These are phyloP conservation scores for Aurelia aurita complex sp. Pacific DNA, from an alignment of 30 jellyfish, hydroid and myxozoan species.

Conservation along the genomic window DNA sequence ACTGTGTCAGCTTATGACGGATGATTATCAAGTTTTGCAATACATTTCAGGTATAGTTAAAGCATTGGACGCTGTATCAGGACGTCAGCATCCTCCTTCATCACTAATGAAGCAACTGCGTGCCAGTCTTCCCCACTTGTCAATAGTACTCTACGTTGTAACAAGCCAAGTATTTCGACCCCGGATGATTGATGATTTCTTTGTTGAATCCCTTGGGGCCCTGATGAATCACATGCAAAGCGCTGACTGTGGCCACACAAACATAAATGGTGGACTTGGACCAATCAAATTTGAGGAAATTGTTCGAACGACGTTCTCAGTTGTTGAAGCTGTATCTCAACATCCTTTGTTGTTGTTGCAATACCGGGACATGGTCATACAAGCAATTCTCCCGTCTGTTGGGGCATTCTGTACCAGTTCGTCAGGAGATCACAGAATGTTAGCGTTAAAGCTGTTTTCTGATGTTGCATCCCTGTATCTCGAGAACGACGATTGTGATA, in stretches of 20 bases:
- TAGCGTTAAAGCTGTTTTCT: conserved; percentile 78
- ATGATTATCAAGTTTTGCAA: too few species aligned
- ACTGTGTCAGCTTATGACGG: too few species aligned
- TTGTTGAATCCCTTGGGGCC: conserved; percentile 64
- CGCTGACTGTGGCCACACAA: conserved; percentile 74
- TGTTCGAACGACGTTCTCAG: conserved; percentile 66
- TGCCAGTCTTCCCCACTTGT: conserved; percentile 58
- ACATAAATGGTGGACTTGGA: conserved; percentile 48
- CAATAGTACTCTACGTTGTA: conserved; percentile 74
- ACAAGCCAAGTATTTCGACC: conserved; percentile 90
- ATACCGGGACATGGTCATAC: conserved; percentile 42
- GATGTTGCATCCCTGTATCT: conserved; percentile 68
- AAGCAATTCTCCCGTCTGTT: conserved; percentile 68
- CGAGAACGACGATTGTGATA: conserved; percentile 76
- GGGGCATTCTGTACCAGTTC: conserved; percentile 64
- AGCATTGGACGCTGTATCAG: conserved; percentile 69
- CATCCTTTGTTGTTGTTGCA: conserved; percentile 81
- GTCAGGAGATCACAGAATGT: conserved; percentile 75
- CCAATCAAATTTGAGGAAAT: conserved; percentile 59
- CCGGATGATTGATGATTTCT: conserved; percentile 52
- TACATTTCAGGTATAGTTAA: conserved; percentile 61
- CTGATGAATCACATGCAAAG: conserved; percentile 40
- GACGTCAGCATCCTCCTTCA: conserved; percentile 91
- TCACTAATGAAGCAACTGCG: conserved; percentile 80
- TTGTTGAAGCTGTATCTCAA: conserved; percentile 91